Percentiles rank a stretch among this genome's conserved stretches.
Evolutionary conservation across 2,888 invertebrate species (phyloP).

Genomic region (Tetheella fluctuosa): DNA sequence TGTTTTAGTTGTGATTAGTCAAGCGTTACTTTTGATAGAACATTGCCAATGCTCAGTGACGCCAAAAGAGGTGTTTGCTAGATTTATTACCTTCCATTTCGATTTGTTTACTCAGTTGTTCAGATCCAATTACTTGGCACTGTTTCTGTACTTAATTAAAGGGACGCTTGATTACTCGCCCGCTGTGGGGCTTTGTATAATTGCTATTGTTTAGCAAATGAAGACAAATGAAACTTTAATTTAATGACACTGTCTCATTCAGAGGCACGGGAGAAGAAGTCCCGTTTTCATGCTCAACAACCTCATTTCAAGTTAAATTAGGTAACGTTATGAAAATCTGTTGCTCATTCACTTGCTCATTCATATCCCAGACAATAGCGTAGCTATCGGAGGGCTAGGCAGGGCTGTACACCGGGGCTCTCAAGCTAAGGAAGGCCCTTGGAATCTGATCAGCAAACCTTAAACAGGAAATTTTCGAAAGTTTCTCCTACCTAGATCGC

Average conservation of each 20-base stretch:
- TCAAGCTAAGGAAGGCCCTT: no score
- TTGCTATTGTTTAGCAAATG: slow-evolving; percentile 85
- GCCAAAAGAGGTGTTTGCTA: slow-evolving; percentile 80
- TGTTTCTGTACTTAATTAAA: slow-evolving; percentile 85
- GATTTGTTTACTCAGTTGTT: slow-evolving; percentile 84
- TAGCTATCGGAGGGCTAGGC: no score
- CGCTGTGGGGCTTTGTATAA: slow-evolving; percentile 84
- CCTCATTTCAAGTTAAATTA: slow-evolving; percentile 65
- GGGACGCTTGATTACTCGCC: slow-evolving; percentile 84
- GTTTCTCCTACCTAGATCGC: no score
- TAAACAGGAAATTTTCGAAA: no score
- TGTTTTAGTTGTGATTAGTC: slow-evolving; percentile 32
- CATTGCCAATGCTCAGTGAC: slow-evolving; percentile 60
- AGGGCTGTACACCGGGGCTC: no score
- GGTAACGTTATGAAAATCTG: slow-evolving; percentile 35
- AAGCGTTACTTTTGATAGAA: slow-evolving; percentile 54
- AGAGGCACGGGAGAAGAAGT: slow-evolving; percentile 71
- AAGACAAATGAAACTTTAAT: slow-evolving; percentile 85
- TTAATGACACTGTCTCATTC: slow-evolving; percentile 83
- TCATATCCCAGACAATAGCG: neutral
- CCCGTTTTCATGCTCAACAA: slow-evolving; percentile 43
- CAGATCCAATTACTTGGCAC: slow-evolving; percentile 84
- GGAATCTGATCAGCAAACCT: no score
- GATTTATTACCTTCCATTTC: slow-evolving; percentile 83
- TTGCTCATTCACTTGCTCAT: neutral